Evolutionary conservation across 2,113 vertebrate species (phyloP), one percentile per base, ranked within the genome.

Genomic region (Trichechus manatus): DNA sequence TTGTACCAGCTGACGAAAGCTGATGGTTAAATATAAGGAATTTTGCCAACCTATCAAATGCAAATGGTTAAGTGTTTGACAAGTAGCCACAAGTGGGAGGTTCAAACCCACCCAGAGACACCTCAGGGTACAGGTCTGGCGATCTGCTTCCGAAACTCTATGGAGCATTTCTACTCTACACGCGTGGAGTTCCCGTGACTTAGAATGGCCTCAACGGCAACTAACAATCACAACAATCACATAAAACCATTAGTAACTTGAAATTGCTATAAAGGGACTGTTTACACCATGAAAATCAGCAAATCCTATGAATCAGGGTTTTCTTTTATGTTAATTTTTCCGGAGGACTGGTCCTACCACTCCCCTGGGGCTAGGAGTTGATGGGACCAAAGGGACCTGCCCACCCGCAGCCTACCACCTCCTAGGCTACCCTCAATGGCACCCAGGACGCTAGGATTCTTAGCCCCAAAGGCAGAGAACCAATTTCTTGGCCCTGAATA

Each of bases 351-450:
- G 20, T 23, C 44, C 27, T 77, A 25, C 23, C 15, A 39, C 8
- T 75, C 9, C 11, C 80, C 6, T 0, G 13, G 15, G 4, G n/a
- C 9, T 29, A 17, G 9, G 31, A 17, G 1, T 23, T 15, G 11
- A 50, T 44, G 29, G 14, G 15, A 1, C 39, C 25, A 6, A 53
- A 0, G 39, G 19, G 4, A 6, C 11, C 17, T 5, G 14, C 17
- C 10, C 8, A 53, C 25, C 47, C 15, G 25, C 19, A 81, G 22
- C 6, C 3, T 4, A 6, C 15, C 1, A 27, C 22, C 31, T 4
- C 31, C 31, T 29, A 72, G 13, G 36, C 7, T 64, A 13, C 13
- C 27, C 33, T 20, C 15, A 29, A 44, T 33, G 53, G 9, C 39
- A 31, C 33, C 27, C 23, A 53, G 33, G 31, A 66, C 14, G 13